These are phyloP conservation scores for Micromussa lordhowensis DNA, from an alignment of 92 coral and sea anemone species.

Conservation along the genomic window DNA sequence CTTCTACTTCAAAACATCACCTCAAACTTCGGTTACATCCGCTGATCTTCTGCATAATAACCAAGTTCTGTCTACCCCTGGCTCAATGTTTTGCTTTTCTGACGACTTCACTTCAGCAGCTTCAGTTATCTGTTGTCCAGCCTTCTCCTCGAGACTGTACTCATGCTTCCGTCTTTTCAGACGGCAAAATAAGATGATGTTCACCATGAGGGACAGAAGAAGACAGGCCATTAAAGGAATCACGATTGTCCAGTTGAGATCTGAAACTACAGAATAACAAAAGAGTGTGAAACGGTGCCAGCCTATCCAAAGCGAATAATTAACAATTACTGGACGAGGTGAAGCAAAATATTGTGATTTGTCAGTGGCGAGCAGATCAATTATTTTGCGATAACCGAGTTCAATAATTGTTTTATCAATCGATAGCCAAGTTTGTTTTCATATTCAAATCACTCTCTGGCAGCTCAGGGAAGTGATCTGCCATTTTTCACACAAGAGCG, in stretches of 20 bases:
- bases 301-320: too few relatives aligned
- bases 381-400: too few relatives aligned
- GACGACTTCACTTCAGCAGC: background rate
- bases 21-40: constrained; percentile 33
- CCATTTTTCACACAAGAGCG: too few relatives aligned
- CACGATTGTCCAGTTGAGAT: constrained; percentile 69
- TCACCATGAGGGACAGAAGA: constrained; percentile 60
- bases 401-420: too few relatives aligned
- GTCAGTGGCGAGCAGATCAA: too few relatives aligned
- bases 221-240: constrained; percentile 69
- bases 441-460: too few relatives aligned
- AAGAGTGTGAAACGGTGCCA: background rate
- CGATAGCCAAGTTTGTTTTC: too few relatives aligned
- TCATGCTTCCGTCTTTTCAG: constrained; percentile 36
- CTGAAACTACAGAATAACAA: constrained; percentile 37
- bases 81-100: background rate
- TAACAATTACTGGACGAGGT: too few relatives aligned
- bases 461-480: too few relatives aligned
- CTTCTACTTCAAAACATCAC: background rate
- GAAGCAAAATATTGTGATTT: too few relatives aligned
- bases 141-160: background rate
- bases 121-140: background rate
- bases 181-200: constrained; percentile 69
- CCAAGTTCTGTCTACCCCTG: constrained; percentile 14
- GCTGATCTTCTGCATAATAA: constrained; percentile 25